phyloP scores from a whole-genome alignment of 2,888 invertebrate genomes.

The Andrena camellia region DNA sequence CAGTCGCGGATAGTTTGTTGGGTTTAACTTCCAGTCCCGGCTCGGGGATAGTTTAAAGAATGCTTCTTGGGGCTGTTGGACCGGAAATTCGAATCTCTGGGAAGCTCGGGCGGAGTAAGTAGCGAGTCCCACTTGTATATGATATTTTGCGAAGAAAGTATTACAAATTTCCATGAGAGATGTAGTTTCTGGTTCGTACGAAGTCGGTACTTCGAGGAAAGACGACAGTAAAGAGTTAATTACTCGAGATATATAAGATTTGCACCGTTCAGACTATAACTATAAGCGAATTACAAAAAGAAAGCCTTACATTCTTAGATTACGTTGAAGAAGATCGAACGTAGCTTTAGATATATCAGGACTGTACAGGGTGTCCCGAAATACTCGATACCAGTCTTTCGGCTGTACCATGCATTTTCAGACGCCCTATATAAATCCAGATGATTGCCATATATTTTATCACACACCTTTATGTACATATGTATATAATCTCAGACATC shows the following conservation, averaged over 20 bases:
- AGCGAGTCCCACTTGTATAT: conserved; percentile 9
- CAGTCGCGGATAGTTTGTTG: background rate
- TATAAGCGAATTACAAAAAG: conserved; percentile 54
- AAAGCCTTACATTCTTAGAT: conserved; percentile 66
- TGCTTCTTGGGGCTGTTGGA: conserved; percentile 7
- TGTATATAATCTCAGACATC: conserved; percentile 72
- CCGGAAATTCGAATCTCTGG: background rate
- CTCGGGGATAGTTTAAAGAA: background rate
- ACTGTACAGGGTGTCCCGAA: conserved; percentile 21
- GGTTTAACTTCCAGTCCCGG: background rate
- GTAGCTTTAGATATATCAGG: conserved; percentile 65
- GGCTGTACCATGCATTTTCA: conserved; percentile 2
- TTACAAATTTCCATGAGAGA: conserved; percentile 33
- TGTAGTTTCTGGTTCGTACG: conserved; percentile 17
- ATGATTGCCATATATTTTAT: conserved; percentile 80
- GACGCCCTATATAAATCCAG: conserved; percentile 63
- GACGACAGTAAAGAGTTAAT: conserved; percentile 38
- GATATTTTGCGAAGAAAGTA: conserved; percentile 61
- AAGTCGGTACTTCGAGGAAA: conserved; percentile 12
- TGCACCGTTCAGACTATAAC: conserved; percentile 59
- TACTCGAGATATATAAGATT: conserved; percentile 41
- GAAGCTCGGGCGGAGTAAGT: conserved; percentile 1
- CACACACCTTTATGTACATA: conserved; percentile 79
- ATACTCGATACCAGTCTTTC: background rate
- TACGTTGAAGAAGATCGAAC: conserved; percentile 60